Percentiles rank a stretch among this genome's conserved stretches.
Evolutionary conservation across 2,888 invertebrate genomes (phyloP).

Genomic region (Argyresthia albistria): DNA sequence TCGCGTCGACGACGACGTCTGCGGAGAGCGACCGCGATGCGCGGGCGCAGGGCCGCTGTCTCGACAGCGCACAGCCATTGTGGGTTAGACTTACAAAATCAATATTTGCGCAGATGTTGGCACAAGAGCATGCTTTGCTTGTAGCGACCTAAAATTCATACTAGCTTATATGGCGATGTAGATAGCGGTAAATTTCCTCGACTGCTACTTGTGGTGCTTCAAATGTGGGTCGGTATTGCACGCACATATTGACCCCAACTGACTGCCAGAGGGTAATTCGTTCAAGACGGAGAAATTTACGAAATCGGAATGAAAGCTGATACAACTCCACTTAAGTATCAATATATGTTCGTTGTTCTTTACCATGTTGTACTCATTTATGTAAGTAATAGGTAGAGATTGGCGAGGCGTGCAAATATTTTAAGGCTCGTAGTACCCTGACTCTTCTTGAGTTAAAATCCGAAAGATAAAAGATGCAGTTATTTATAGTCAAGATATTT

Average conservation of each 20-base stretch:
- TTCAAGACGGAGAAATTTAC: neutral
- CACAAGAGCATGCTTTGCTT: constrained; percentile 67
- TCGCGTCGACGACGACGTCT: no score
- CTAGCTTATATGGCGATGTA: constrained; percentile 68
- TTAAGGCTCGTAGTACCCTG: no score
- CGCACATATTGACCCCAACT: constrained; percentile 57
- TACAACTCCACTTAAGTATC: neutral
- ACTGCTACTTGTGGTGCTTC: constrained; percentile 69
- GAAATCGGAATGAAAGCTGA: neutral
- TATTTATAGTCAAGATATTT: no score
- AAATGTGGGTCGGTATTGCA: constrained; percentile 67
- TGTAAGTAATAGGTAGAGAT: no score
- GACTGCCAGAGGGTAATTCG: constrained; percentile 5
- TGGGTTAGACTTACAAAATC: constrained; percentile 66
- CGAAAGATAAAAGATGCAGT: no score
- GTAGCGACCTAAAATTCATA: constrained; percentile 71
- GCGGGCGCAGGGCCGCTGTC: constrained; percentile 21
- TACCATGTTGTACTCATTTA: no score
- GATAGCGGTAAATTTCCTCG: constrained; percentile 72
- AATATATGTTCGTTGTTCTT: no score
- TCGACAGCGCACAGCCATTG: constrained; percentile 36
- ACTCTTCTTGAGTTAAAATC: no score
- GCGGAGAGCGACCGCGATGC: neutral
- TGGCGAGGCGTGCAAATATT: no score
- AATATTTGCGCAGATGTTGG: constrained; percentile 72